A percentile compares a stretch with the other conserved stretches of the same genome.
phyloP scores from a whole-genome alignment of 1,140 invertebrate genomes.

The Agraylea sexmaculata region DNA sequence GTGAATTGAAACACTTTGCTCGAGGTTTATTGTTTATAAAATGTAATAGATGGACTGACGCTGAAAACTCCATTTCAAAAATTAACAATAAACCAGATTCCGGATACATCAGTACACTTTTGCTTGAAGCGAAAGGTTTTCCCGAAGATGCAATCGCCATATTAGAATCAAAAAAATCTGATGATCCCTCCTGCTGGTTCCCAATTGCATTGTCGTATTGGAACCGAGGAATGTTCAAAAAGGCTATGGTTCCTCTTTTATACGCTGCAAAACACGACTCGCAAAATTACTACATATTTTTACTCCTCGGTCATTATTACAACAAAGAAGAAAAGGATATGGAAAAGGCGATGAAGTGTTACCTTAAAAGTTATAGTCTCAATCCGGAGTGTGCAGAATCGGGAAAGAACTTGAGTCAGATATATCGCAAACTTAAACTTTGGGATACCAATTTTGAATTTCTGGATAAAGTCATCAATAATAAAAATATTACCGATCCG shows the following conservation, averaged over 20 bases:
- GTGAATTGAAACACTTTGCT: constrained; percentile 9
- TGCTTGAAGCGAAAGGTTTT: constrained; percentile 37
- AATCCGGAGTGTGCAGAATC: constrained; percentile 53
- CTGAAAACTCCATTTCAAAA: constrained; percentile 22
- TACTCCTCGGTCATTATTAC: constrained; percentile 69
- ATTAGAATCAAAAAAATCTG: constrained; percentile 32
- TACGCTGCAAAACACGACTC: constrained; percentile 65
- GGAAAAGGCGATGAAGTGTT: constrained; percentile 65
- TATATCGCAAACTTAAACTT: constrained; percentile 56
- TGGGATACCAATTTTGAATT: constrained; percentile 57
- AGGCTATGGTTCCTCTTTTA: constrained; percentile 50
- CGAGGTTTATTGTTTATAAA: constrained; percentile 23
- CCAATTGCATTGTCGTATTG: constrained; percentile 56
- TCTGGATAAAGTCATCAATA: constrained; percentile 47
- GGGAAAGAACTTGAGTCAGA: constrained; percentile 60
- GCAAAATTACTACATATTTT: constrained; percentile 57
- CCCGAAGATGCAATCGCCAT: constrained; percentile 42
- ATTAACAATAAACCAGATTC: constrained; percentile 26
- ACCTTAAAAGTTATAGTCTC: constrained; percentile 67
- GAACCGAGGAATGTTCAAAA: constrained; percentile 46
- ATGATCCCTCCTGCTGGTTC: constrained; percentile 43
- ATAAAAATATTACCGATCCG: constrained; percentile 35
- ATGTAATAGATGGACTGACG: constrained; percentile 23
- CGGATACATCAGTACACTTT: constrained; percentile 28
- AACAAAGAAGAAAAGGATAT: constrained; percentile 43